Evolutionary conservation across 2,888 invertebrate species (phyloP), one percentile per base, ranked within the genome.

Genomic region (Aphidius colemani): DNA sequence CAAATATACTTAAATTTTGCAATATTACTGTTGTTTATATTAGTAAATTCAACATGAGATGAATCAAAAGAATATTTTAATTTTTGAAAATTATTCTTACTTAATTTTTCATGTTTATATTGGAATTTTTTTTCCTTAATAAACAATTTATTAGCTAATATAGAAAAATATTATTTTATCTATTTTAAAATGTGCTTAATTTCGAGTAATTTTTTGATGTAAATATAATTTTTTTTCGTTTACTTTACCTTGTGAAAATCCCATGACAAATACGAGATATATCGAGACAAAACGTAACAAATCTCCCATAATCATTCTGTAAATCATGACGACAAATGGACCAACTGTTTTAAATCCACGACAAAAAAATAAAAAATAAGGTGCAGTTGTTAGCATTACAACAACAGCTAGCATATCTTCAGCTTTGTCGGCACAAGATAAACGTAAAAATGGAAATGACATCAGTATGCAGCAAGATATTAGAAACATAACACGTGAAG

Each of bases 291-390:
- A 99, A 69, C 98, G 88, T 40, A 98, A 85, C 43, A 98, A 85
- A 84, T 99, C 98, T 63, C 98, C 96, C 88, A 93, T 92, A 57
- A 98, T 93, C 96, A 99, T 98, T 70, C 97, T 89, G 84, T 98
- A 98, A 73, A 99, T 96, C 98, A 98, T 98, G 71, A 98, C 95
- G n/a, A 98, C 98, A 88, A 98, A 98, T 0, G 98, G 98, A 5
- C 98, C 98, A 1, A 98, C 97, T 0, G 97, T 95, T 83, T 96
- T 96, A 83, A 98, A 96, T 10, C 97, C 98, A 76, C 98, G 96
- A 85, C 97, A 98, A 83, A 98, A 99, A 85, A 98, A 98, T 60
- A 98, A 85, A 81, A 98, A 98, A 83, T 98, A 98, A 0, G 97
- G 96, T 0, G 97, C 94, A 0, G 97, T 98, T 9, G 95, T 94